Percentiles rank a stretch among this genome's conserved stretches.
phyloP scores from a whole-genome alignment of 2,888 invertebrate genomes.

The Seira musarum region DNA sequence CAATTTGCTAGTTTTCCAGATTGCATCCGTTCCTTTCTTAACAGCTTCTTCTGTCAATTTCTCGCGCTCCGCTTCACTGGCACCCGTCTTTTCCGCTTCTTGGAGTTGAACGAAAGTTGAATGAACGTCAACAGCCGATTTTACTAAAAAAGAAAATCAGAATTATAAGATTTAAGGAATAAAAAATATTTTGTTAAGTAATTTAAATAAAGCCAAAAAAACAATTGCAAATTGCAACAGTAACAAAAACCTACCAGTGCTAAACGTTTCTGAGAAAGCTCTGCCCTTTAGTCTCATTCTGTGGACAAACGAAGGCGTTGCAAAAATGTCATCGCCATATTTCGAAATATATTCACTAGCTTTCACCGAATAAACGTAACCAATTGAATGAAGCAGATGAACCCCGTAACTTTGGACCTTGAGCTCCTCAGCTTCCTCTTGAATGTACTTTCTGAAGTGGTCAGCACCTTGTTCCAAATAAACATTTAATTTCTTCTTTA shows the following conservation, averaged over 20 bases:
- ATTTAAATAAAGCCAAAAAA: neutral
- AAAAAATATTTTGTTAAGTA: neutral
- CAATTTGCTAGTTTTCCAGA: constrained; percentile 69
- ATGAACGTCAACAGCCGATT: constrained; percentile 69
- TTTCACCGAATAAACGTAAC: constrained; percentile 68
- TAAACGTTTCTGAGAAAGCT: constrained; percentile 66
- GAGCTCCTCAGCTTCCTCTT: constrained; percentile 67
- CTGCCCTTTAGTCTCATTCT: constrained; percentile 69
- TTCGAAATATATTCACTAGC: constrained; percentile 67
- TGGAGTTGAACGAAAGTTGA: constrained; percentile 69
- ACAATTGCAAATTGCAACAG: neutral
- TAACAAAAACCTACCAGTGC: constrained; percentile 48
- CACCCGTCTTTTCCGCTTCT: constrained; percentile 68
- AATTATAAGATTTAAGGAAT: neutral
- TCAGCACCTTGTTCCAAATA: constrained; percentile 59
- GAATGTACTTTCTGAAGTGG: constrained; percentile 63
- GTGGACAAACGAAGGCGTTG: constrained; percentile 68
- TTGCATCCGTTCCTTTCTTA: constrained; percentile 68
- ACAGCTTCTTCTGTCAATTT: constrained; percentile 68
- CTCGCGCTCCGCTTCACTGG: constrained; percentile 65
- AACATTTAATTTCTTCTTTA: constrained; percentile 62
- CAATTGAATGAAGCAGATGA: constrained; percentile 68
- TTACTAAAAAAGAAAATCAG: constrained; percentile 63
- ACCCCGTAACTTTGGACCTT: constrained; percentile 69
- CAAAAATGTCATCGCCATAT: constrained; percentile 67